Conservation (phyloP, 2,888 invertebrate species). For the Blomia tropicalis region DNA sequence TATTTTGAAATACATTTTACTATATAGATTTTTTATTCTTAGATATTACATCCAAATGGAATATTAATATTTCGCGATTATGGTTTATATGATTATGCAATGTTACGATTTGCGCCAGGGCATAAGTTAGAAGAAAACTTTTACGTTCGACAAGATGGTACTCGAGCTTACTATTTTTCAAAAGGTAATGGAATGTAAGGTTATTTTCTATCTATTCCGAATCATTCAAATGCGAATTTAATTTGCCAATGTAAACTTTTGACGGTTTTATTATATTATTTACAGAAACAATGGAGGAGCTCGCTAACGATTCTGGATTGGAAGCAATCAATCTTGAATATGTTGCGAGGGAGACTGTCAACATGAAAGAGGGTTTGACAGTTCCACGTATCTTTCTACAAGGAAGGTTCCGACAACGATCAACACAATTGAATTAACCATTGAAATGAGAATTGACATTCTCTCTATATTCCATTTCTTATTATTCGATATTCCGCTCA, state of each 20-base stretch:
- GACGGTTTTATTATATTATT: too few relatives aligned
- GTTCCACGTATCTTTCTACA: conserved; percentile 85
- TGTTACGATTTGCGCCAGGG: conserved; percentile 77
- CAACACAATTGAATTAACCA: too few relatives aligned
- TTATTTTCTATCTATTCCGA: background rate
- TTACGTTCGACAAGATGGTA: conserved; percentile 92
- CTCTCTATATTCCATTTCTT: too few relatives aligned
- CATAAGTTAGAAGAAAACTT: conserved; percentile 80
- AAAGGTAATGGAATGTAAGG: conserved; percentile 35
- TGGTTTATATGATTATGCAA: conserved; percentile 87
- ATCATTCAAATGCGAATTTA: background rate
- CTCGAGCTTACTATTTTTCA: conserved; percentile 49
- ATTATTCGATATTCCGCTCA: too few relatives aligned
- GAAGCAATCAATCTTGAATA: conserved; percentile 53
- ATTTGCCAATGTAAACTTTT: background rate
- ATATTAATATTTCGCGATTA: conserved; percentile 76
- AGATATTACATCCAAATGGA: conserved; percentile 44
- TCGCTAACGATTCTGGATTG: conserved; percentile 51
- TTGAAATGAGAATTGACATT: too few relatives aligned
- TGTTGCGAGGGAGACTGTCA: conserved; percentile 70
- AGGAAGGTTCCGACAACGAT: conserved; percentile 53
- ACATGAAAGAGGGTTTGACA: conserved; percentile 75
- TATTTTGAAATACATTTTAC: background rate
- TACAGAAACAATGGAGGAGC: conserved; percentile 47
- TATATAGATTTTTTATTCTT: conserved; percentile 19